Evolutionary conservation across 2,113 vertebrate species (phyloP).

Genomic region (Eptesicus fuscus): DNA sequence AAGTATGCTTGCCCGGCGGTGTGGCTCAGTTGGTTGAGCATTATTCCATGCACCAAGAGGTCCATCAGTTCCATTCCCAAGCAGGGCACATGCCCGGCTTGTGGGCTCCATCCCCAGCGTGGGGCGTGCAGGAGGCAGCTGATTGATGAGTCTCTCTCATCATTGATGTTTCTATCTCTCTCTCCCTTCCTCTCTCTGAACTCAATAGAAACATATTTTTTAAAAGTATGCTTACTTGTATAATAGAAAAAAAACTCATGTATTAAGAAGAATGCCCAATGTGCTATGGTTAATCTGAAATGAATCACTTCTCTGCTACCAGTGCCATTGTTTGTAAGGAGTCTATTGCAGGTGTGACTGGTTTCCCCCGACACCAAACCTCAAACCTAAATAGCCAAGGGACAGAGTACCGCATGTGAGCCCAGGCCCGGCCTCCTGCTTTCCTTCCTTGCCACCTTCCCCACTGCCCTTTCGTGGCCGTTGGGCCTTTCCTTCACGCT

Average conservation of each 20-base stretch:
- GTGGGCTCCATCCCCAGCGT: too few species aligned
- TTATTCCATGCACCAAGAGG: too few species aligned
- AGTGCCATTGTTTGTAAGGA: not conserved
- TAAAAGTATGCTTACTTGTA: not conserved
- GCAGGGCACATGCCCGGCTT: too few species aligned
- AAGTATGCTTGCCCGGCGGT: not conserved
- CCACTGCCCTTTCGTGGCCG: not conserved
- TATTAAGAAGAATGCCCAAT: not conserved
- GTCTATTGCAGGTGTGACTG: not conserved
- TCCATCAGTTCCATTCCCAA: too few species aligned
- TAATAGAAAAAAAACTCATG: not conserved
- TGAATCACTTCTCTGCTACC: not conserved
- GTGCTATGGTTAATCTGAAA: not conserved
- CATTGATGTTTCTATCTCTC: too few species aligned
- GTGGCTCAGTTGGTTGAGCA: too few species aligned
- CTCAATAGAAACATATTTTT: not conserved
- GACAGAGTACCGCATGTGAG: not conserved
- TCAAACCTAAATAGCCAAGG: not conserved
- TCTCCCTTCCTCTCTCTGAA: too few species aligned
- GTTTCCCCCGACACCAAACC: not conserved
- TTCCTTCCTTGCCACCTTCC: not conserved
- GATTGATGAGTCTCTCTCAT: too few species aligned
- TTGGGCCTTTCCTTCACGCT: not conserved
- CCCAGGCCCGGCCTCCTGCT: not conserved
- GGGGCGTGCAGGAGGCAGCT: too few species aligned